Evolutionary conservation across 2,888 invertebrate species (phyloP).

Genomic region (Penaeus monodon): DNA sequence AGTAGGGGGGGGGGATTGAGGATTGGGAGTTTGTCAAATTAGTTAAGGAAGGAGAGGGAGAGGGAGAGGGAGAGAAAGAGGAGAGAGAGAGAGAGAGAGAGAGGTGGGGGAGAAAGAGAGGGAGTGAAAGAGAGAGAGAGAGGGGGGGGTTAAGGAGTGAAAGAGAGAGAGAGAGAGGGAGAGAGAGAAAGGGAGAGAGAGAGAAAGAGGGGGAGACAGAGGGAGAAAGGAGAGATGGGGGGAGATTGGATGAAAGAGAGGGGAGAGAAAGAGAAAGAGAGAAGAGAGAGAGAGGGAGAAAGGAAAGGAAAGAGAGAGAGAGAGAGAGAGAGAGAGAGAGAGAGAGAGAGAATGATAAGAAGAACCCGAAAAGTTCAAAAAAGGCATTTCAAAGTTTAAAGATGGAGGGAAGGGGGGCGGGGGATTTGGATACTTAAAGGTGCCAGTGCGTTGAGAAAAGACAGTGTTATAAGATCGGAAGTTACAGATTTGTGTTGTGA

Average conservation of each 20-base stretch:
- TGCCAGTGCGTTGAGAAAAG: too few species aligned
- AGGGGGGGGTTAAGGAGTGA: too few species aligned
- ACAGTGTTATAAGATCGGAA: too few species aligned
- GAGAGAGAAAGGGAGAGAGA: neutral
- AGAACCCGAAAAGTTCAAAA: too few species aligned
- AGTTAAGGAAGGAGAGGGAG: neutral
- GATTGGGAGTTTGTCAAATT: neutral
- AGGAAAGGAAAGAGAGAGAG: neutral
- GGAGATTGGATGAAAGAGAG: neutral
- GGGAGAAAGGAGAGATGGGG: neutral
- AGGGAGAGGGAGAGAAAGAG: too few species aligned
- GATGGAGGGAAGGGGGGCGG: too few species aligned
- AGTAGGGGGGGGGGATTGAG: neutral
- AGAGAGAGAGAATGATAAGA: neutral
- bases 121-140: neutral
- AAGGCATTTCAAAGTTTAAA: too few species aligned
- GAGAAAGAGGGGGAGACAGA: neutral
- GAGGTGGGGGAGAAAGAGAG: neutral
- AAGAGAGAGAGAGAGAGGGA: neutral
- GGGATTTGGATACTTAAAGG: too few species aligned
- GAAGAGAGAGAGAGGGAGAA: slow-evolving; percentile 2
- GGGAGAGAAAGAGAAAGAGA: neutral
- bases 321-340: too few species aligned
- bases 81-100: slow-evolving; percentile 2
- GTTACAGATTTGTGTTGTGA: too few species aligned